These are phyloP conservation scores for Champsocephalus gunnari DNA, from an alignment of 2,797 vertebrate species.

Conservation along the genomic window DNA sequence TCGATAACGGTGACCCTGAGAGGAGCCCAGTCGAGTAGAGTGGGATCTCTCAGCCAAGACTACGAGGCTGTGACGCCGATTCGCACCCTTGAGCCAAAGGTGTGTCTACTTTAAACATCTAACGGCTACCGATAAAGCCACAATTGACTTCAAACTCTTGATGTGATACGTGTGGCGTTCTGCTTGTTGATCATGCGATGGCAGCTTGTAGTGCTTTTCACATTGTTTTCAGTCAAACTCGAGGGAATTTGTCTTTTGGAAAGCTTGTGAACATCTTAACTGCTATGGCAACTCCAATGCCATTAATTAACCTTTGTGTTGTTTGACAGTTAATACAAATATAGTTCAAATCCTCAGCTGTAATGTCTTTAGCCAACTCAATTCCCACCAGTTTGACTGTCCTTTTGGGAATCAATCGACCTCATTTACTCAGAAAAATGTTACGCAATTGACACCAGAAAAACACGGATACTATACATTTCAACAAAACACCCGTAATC, in stretches of 20 bases:
- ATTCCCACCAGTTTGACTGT: too few relatives aligned
- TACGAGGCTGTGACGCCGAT: constrained; percentile 72
- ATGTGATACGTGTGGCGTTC: not conserved
- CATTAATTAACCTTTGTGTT: not conserved
- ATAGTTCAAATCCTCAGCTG: too few relatives aligned
- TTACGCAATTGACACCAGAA: too few relatives aligned
- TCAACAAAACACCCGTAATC: too few relatives aligned
- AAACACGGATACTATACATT: too few relatives aligned
- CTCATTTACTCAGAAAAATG: too few relatives aligned
- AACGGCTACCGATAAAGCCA: not conserved
- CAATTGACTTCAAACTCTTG: not conserved
- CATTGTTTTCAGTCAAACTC: constrained; percentile 17
- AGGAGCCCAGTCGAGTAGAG: constrained; percentile 89
- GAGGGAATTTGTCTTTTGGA: not conserved
- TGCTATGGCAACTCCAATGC: constrained; percentile 45
- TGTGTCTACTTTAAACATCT: constrained; percentile 55
- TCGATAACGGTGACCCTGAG: constrained; percentile 94
- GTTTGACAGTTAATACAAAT: too few relatives aligned
- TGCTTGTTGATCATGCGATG: not conserved
- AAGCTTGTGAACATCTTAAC: constrained; percentile 3
- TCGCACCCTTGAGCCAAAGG: constrained; percentile 80
- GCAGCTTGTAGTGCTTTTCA: constrained; percentile 15
- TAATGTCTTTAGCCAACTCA: too few relatives aligned
- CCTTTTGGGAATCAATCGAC: too few relatives aligned
- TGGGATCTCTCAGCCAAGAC: constrained; percentile 85